Percentiles rank a stretch among this genome's conserved stretches.
Evolutionary conservation across 2,797 vertebrate genomes (phyloP).

Genomic region (Champsocephalus esox): DNA sequence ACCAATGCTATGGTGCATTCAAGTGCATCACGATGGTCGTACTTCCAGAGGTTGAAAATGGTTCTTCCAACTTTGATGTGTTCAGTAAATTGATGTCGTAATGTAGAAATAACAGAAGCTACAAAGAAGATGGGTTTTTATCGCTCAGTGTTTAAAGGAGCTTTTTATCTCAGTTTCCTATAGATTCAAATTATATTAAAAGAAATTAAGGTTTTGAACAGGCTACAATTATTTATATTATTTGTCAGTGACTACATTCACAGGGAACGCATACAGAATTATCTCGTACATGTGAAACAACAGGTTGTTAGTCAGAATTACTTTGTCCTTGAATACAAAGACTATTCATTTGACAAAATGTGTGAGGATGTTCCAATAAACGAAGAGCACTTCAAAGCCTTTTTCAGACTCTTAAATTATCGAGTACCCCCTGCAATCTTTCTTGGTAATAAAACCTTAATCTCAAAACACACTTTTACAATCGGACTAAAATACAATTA

Average conservation of each 20-base stretch:
- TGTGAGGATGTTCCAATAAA: background rate
- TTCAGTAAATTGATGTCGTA: too few species aligned
- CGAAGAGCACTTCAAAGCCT: background rate
- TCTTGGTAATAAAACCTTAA: background rate
- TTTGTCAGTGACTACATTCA: background rate
- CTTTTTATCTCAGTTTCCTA: too few species aligned
- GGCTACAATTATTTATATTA: background rate
- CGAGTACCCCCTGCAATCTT: background rate
- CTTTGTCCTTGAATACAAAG: background rate
- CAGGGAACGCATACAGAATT: background rate
- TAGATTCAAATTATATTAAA: too few species aligned
- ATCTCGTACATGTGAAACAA: background rate
- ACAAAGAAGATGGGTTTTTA: too few species aligned
- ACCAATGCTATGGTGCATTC: too few species aligned
- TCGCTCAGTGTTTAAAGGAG: too few species aligned
- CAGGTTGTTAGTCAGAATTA: background rate
- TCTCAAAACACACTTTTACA: slow-evolving; percentile 21
- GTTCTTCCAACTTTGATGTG: too few species aligned
- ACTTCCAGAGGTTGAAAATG: too few species aligned
- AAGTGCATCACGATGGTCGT: too few species aligned
- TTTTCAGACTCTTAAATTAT: background rate
- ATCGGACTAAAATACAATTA: slow-evolving; percentile 37
- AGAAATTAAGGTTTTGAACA: background rate
- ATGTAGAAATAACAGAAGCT: too few species aligned
- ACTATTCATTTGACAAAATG: background rate